A percentile compares a stretch with the other conserved stretches of the same genome.
Evolutionary conservation across 2,113 vertebrate genomes (phyloP).

Genomic region (Pampusana beccarii): DNA sequence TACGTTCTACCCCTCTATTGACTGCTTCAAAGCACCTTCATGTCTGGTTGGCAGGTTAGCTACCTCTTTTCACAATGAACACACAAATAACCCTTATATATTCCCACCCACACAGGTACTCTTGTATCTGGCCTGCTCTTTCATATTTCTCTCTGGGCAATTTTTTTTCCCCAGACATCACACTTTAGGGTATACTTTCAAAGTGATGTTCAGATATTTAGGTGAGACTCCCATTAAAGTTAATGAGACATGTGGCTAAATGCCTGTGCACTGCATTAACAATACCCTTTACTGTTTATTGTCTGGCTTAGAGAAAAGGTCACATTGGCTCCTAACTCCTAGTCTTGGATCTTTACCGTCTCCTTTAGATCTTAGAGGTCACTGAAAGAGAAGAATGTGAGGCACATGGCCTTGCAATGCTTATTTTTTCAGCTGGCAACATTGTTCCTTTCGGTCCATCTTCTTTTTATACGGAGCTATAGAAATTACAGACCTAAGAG

Average conservation of each 20-base stretch:
- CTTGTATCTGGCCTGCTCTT: neutral
- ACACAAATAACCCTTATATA: neutral
- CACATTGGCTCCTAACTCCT: slow-evolving; percentile 28
- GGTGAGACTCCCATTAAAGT: slow-evolving; percentile 64
- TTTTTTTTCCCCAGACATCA: neutral
- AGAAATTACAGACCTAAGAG: slow-evolving; percentile 1
- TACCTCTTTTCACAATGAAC: neutral
- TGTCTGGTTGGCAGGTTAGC: neutral
- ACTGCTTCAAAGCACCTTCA: neutral
- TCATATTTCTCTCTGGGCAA: neutral
- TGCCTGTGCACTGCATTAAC: slow-evolving; percentile 26
- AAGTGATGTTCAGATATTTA: slow-evolving; percentile 26
- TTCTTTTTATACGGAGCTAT: neutral
- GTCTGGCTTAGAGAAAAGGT: slow-evolving; percentile 51
- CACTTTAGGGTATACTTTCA: neutral
- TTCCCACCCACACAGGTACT: neutral
- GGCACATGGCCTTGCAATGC: neutral
- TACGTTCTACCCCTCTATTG: neutral
- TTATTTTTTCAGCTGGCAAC: neutral
- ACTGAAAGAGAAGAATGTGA: neutral
- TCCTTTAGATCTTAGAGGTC: slow-evolving; percentile 1
- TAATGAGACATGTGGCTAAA: slow-evolving; percentile 67
- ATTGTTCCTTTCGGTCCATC: neutral
- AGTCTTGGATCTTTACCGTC: neutral
- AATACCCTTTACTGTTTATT: slow-evolving; percentile 50